These are phyloP conservation scores for Mustelus asterias DNA, from an alignment of 2,113 vertebrate genomes.

Conservation along the genomic window DNA sequence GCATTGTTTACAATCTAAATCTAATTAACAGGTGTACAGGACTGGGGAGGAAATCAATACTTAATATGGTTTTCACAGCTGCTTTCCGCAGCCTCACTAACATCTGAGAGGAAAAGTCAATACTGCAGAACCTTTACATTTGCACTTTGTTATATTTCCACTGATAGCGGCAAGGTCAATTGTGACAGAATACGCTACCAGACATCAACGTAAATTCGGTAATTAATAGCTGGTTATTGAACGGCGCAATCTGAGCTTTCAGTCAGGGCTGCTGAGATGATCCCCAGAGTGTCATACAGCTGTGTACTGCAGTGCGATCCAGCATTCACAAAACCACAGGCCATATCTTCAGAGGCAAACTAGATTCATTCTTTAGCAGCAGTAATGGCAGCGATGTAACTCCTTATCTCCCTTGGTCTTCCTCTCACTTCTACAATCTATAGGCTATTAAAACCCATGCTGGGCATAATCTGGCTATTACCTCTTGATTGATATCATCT, in stretches of 20 bases:
- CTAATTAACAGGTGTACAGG: constrained; percentile 68
- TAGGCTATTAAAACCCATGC: not conserved
- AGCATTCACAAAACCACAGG: not conserved
- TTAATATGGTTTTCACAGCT: constrained; percentile 71
- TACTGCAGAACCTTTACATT: constrained; percentile 61
- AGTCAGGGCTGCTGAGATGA: not conserved
- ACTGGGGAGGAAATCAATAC: constrained; percentile 67
- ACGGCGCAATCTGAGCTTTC: not conserved
- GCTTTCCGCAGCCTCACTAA: constrained; percentile 59
- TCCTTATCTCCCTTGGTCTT: not conserved
- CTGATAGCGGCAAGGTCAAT: constrained; percentile 56
- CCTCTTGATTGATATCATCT: not conserved
- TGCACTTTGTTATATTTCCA: constrained; percentile 51
- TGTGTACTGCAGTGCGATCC: not conserved
- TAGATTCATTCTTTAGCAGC: not conserved
- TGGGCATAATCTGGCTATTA: not conserved
- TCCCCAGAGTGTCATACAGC: not conserved
- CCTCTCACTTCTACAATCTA: not conserved
- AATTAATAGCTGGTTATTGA: constrained; percentile 42
- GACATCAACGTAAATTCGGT: constrained; percentile 50
- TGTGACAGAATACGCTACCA: constrained; percentile 49
- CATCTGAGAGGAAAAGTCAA: constrained; percentile 56
- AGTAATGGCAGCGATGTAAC: too few species aligned
- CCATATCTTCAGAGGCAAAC: not conserved
- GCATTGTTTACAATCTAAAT: constrained; percentile 76